Evolutionary conservation across 2,888 invertebrate genomes (phyloP).

Genomic region (Scaptomyza flava): DNA sequence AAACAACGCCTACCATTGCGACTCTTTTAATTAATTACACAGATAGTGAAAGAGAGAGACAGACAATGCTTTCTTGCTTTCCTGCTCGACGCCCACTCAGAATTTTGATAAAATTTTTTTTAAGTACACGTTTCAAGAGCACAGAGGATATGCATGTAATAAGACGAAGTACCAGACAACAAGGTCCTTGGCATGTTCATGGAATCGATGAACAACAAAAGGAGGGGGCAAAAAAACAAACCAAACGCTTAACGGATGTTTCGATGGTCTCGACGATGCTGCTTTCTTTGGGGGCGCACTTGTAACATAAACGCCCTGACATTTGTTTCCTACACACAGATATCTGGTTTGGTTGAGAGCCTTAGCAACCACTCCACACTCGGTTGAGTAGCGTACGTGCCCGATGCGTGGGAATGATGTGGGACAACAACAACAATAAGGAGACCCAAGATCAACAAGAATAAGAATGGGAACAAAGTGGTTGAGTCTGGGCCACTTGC

Average conservation of each 20-base stretch:
- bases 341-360: slow-evolving; percentile 13
- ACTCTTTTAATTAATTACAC: slow-evolving; percentile 70
- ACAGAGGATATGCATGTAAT: slow-evolving; percentile 40
- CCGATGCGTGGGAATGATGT: slow-evolving; percentile 80
- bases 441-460: slow-evolving; percentile 21
- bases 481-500: slow-evolving; percentile 14
- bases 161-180: slow-evolving; percentile 13
- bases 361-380: slow-evolving; percentile 33
- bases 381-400: slow-evolving; percentile 74
- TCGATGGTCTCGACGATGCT: slow-evolving; percentile 25
- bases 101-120: slow-evolving; percentile 31
- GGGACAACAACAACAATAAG: slow-evolving; percentile 43
- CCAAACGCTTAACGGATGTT: slow-evolving; percentile 77
- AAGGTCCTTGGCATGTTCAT: slow-evolving; percentile 44
- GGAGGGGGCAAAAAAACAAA: slow-evolving; percentile 17
- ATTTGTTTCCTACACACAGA: slow-evolving; percentile 73
- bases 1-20: slow-evolving; percentile 60
- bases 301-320: slow-evolving; percentile 76
- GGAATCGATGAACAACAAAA: slow-evolving; percentile 44
- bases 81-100: slow-evolving; percentile 38
- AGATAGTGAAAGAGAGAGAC: slow-evolving; percentile 14
- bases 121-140: slow-evolving; percentile 17
- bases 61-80: slow-evolving; percentile 29
- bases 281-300: slow-evolving; percentile 54
- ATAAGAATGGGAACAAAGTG: slow-evolving; percentile 22